These are phyloP conservation scores for Acipenser ruthenus DNA, from an alignment of 2,797 vertebrate species.

Conservation along the genomic window DNA sequence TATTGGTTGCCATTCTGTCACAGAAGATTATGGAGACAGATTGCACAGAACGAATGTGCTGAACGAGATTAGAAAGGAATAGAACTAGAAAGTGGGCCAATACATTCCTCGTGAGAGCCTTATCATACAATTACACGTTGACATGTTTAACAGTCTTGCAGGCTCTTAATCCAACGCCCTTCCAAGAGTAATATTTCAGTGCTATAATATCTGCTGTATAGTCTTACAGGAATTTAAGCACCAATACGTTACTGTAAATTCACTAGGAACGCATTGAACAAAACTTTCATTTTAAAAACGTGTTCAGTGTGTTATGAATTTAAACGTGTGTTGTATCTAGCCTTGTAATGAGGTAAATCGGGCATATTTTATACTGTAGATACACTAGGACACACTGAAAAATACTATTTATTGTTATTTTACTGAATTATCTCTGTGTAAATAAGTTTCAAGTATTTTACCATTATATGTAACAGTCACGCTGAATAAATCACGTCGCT, in stretches of 20 bases:
- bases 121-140: conserved; percentile 99
- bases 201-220: conserved; percentile 75
- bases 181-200: conserved; percentile 81
- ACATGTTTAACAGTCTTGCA: conserved; percentile 97
- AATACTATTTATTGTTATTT: too few species aligned
- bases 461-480: too few species aligned
- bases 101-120: conserved; percentile 98
- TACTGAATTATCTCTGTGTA: too few species aligned
- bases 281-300: conserved; percentile 23
- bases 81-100: conserved; percentile 98
- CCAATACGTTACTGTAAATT: conserved; percentile 38
- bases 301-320: conserved; percentile 6
- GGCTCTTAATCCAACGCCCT: conserved; percentile 97
- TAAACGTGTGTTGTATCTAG: too few species aligned
- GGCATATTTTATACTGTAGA: too few species aligned
- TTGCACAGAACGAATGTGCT: conserved; percentile 98
- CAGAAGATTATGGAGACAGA: conserved; percentile 99
- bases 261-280: conserved; percentile 30
- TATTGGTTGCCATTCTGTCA: conserved; percentile 94
- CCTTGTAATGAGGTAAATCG: too few species aligned
- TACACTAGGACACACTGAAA: too few species aligned
- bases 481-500: too few species aligned
- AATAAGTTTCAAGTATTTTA: conserved; percentile 1
- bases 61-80: conserved; percentile 97
- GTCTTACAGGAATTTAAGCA: conserved; percentile 56